A percentile compares a stretch with the other conserved stretches of the same genome.
These are phyloP conservation scores for Cirrhinus molitorella DNA, from an alignment of 2,797 vertebrate species.

Conservation along the genomic window DNA sequence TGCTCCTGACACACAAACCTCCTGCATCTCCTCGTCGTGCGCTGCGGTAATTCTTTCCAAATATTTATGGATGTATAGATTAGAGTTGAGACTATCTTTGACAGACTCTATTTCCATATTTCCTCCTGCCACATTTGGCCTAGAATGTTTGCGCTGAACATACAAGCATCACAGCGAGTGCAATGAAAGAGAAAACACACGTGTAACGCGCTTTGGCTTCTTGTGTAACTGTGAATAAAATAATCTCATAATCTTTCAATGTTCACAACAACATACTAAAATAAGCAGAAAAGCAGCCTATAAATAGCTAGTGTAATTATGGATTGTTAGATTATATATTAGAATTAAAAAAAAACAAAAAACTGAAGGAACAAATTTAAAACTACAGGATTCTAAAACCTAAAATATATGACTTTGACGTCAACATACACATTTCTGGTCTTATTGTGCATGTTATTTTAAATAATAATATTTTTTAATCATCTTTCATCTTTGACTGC, in stretches of 20 bases:
- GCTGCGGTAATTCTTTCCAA: background rate
- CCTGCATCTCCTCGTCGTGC: background rate
- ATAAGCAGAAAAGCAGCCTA: conserved; percentile 5
- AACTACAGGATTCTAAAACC: background rate
- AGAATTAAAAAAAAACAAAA: background rate
- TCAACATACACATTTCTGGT: background rate
- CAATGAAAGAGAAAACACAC: conserved; percentile 1
- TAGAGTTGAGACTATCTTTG: background rate
- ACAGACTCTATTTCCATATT: conserved; percentile 8
- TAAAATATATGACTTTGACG: background rate
- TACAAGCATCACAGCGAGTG: background rate
- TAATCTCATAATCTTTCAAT: conserved; percentile 31
- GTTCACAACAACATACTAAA: background rate
- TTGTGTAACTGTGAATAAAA: conserved; percentile 48
- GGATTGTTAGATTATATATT: background rate
- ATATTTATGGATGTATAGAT: conserved; percentile 25
- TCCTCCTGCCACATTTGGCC: conserved; percentile 14
- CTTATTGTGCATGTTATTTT: background rate
- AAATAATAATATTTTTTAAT: background rate
- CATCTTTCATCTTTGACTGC: background rate
- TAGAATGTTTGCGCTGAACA: conserved; percentile 29
- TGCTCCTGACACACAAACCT: background rate
- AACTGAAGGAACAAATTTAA: background rate
- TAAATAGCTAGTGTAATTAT: background rate
- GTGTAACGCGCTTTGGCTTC: conserved; percentile 4